phyloP scores from a whole-genome alignment of 2,888 invertebrate species.

The Quadriops clusia region DNA sequence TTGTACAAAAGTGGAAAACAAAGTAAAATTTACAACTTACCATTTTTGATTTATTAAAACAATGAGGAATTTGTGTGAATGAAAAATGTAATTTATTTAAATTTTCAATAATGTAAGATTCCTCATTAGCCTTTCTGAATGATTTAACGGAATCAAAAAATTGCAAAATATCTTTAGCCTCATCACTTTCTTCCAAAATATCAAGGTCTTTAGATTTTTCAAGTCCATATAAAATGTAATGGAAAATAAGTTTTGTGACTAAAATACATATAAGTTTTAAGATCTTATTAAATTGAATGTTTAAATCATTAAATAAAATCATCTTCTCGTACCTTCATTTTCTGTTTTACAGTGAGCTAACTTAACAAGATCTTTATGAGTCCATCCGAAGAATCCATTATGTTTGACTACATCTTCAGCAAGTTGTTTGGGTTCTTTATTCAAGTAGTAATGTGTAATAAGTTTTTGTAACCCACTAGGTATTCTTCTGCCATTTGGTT shows the following conservation, averaged over 20 bases:
- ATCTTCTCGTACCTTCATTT: constrained; percentile 38
- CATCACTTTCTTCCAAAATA: constrained; percentile 30
- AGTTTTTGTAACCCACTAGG: constrained; percentile 37
- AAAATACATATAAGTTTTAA: constrained; percentile 14
- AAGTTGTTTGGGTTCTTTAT: constrained; percentile 47
- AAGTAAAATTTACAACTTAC: too few relatives aligned
- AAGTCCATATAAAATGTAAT: constrained; percentile 44
- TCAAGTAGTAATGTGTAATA: constrained; percentile 52
- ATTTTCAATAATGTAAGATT: constrained; percentile 40
- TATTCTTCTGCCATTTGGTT: too few relatives aligned
- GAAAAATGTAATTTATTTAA: constrained; percentile 41
- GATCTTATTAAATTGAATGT: neutral
- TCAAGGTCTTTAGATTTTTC: constrained; percentile 38
- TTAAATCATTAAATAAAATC: constrained; percentile 6
- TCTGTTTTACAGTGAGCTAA: constrained; percentile 47
- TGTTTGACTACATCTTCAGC: constrained; percentile 51
- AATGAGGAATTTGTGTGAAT: constrained; percentile 58
- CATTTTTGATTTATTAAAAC: constrained; percentile 48
- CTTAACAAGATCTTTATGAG: constrained; percentile 59
- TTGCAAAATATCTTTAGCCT: constrained; percentile 35
- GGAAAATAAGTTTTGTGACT: constrained; percentile 27
- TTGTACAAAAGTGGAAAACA: constrained; percentile 4
- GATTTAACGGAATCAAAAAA: constrained; percentile 41
- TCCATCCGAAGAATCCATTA: constrained; percentile 53
- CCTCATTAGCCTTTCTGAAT: constrained; percentile 36